phyloP scores from a whole-genome alignment of 2,113 vertebrate species.

The Hippocampus abdominalis region DNA sequence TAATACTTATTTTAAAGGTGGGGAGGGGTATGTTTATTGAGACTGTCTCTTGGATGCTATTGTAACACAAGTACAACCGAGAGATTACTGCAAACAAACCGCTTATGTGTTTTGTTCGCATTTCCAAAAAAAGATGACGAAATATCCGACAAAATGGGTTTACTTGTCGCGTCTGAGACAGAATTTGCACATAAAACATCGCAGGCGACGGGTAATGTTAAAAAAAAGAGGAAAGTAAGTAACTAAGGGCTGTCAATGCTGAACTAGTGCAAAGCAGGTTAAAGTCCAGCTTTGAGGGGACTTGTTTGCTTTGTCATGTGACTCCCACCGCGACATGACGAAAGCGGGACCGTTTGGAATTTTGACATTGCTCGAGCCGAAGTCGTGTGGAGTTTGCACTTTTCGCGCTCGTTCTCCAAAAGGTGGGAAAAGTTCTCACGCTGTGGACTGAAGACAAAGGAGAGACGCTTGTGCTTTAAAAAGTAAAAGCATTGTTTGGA shows the following conservation, averaged over 20 bases:
- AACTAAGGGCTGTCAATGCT: background rate
- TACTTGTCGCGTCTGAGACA: too few relatives aligned
- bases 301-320: constrained; percentile 7
- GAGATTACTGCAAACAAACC: constrained; percentile 39
- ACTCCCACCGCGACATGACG: constrained; percentile 24
- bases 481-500: too few relatives aligned
- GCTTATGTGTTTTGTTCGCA: too few relatives aligned
- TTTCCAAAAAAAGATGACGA: too few relatives aligned
- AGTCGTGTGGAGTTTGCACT: background rate
- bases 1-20: background rate
- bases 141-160: too few relatives aligned
- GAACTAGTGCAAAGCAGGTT: background rate
- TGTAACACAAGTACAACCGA: constrained; percentile 45
- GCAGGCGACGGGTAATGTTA: background rate
- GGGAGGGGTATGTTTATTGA: constrained; percentile 1
- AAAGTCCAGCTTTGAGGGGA: background rate
- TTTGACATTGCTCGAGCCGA: constrained; percentile 46
- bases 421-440: background rate
- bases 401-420: too few relatives aligned
- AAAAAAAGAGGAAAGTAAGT: too few relatives aligned
- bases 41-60: constrained; percentile 21
- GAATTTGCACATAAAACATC: too few relatives aligned
- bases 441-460: too few relatives aligned
- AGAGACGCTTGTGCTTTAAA: too few relatives aligned
- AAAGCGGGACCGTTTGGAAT: constrained; percentile 21